phyloP scores from a whole-genome alignment of 2,113 vertebrate species.

The Solea solea region DNA sequence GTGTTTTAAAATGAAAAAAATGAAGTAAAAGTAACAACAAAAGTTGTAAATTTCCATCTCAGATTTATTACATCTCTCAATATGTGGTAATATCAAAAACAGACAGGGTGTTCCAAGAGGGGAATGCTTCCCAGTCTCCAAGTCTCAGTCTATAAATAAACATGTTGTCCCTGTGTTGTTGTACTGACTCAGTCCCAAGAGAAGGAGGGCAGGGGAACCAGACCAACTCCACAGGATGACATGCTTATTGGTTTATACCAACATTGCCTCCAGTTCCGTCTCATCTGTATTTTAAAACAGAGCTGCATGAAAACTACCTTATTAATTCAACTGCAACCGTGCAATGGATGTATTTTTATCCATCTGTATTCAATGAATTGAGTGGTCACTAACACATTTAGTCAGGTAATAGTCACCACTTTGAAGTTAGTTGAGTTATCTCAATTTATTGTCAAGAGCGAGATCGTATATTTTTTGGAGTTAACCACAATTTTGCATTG shows the following conservation, averaged over 20 bases:
- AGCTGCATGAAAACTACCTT: background rate
- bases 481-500: too few relatives aligned
- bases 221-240: background rate
- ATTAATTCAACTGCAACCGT: too few relatives aligned
- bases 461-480: too few relatives aligned
- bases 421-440: too few relatives aligned
- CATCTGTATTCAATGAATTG: too few relatives aligned
- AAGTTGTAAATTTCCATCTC: background rate
- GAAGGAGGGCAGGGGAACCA: background rate
- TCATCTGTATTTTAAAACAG: background rate
- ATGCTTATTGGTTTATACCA: conserved; percentile 15
- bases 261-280: background rate
- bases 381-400: too few relatives aligned
- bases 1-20: background rate
- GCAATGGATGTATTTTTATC: too few relatives aligned
- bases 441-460: too few relatives aligned
- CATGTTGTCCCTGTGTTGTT: conserved; percentile 30
- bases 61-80: background rate
- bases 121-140: conserved; percentile 39
- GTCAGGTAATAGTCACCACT: too few relatives aligned
- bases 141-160: conserved; percentile 66
- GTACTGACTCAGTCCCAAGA: conserved; percentile 21
- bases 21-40: background rate
- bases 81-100: conserved; percentile 31
- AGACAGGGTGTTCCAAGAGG: conserved; percentile 39